Evolutionary conservation across 2,113 vertebrate genomes (phyloP).

Genomic region (Myrmophylax atrothorax): DNA sequence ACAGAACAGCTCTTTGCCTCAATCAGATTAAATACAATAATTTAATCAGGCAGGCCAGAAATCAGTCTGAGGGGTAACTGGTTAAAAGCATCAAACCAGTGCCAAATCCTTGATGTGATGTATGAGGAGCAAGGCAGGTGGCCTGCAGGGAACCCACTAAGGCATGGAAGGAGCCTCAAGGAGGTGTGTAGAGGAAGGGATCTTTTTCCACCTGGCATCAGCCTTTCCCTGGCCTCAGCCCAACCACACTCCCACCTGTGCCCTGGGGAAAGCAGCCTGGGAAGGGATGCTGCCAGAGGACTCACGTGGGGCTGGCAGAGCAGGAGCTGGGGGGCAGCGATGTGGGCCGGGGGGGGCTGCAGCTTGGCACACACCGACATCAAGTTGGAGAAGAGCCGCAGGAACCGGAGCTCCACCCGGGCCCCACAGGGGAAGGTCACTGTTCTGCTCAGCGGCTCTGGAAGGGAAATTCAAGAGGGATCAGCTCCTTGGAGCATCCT

Average conservation of each 20-base stretch:
- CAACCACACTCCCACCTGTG: not conserved
- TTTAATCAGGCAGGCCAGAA: not conserved
- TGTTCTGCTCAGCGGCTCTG: slow-evolving; percentile 69
- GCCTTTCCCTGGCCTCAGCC: not conserved
- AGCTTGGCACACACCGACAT: slow-evolving; percentile 78
- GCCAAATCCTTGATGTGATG: not conserved
- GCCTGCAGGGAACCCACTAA: not conserved
- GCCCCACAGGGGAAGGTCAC: slow-evolving; percentile 76
- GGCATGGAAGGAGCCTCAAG: not conserved
- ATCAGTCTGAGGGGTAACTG: not conserved
- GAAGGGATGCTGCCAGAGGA: not conserved
- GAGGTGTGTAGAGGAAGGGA: not conserved
- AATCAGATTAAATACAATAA: not conserved
- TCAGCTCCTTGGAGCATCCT: not conserved
- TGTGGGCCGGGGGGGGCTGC: slow-evolving; percentile 4
- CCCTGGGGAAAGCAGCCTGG: not conserved
- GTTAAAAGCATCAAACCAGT: not conserved
- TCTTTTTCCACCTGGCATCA: not conserved
- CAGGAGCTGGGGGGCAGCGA: slow-evolving; percentile 70
- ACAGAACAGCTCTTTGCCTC: not conserved
- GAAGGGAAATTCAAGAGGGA: not conserved
- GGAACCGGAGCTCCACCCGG: slow-evolving; percentile 78
- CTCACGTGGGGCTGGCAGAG: slow-evolving; percentile 77
- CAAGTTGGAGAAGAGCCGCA: slow-evolving; percentile 83
- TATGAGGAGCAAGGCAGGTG: not conserved